A percentile compares a stretch with the other conserved stretches of the same genome.
These are phyloP conservation scores for Parochlus steinenii DNA, from an alignment of 2,888 invertebrate genomes.

Conservation along the genomic window DNA sequence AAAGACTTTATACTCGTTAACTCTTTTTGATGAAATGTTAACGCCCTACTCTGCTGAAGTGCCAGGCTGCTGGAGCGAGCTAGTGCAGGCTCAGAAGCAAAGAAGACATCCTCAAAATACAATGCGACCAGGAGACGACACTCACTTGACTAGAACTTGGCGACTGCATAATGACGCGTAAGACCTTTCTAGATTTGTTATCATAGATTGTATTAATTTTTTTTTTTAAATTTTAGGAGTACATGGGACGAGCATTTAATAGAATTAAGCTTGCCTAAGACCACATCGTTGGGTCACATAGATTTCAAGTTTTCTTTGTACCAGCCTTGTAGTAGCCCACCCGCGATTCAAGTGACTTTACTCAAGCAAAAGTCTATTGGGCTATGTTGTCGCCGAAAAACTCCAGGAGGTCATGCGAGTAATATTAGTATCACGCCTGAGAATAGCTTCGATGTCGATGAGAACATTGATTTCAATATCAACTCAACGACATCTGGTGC, in stretches of 20 bases:
- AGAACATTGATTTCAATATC: conserved; percentile 32
- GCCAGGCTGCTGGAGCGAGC: conserved; percentile 85
- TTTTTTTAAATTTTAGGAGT: too few species aligned
- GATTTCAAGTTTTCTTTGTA: conserved; percentile 77
- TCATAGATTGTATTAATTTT: too few species aligned
- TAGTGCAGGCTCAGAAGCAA: conserved; percentile 81
- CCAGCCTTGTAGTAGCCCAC: conserved; percentile 54
- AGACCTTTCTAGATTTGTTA: conserved; percentile 19
- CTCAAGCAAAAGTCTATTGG: conserved; percentile 51
- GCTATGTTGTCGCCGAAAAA: conserved; percentile 39
- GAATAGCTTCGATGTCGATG: conserved; percentile 29
- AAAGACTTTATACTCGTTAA: conserved; percentile 52
- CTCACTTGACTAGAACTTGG: conserved; percentile 72
- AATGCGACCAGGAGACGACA: conserved; percentile 42
- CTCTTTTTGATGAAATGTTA: conserved; percentile 48
- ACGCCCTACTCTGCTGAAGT: conserved; percentile 67
- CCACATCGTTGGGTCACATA: conserved; percentile 69
- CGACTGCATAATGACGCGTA: conserved; percentile 69
- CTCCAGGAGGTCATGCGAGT: conserved; percentile 13
- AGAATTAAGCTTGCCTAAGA: conserved; percentile 69
- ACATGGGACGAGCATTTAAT: conserved; percentile 90
- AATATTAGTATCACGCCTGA: conserved; percentile 16
- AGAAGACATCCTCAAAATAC: conserved; percentile 73
- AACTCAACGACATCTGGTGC: conserved; percentile 14
- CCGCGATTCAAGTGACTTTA: conserved; percentile 60